Percentiles rank a stretch among this genome's conserved stretches.
Conservation (phyloP, 1,140 invertebrate species). For the Pollicipes pollicipes region DNA sequence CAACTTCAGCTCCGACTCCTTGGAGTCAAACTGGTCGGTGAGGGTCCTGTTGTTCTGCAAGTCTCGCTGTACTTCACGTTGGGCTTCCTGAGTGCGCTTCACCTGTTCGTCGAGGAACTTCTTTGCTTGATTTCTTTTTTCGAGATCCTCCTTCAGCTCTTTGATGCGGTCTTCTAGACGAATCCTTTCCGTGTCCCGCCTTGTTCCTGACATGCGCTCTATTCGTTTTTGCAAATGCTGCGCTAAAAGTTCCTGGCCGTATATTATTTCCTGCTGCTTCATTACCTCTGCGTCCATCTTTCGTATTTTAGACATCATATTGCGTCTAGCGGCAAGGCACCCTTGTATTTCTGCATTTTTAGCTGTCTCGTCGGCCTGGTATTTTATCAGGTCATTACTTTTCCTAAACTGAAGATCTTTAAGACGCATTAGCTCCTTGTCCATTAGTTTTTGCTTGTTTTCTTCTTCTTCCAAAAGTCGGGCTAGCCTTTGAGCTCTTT, state of each 20-base stretch:
- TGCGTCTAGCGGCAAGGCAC: not conserved
- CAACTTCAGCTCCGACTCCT: not conserved
- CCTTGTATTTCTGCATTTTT: not conserved
- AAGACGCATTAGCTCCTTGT: not conserved
- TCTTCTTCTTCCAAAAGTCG: not conserved
- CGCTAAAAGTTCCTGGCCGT: not conserved
- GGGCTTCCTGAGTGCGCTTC: not conserved
- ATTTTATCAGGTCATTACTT: not conserved
- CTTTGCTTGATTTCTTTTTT: not conserved
- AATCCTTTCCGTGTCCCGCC: not conserved
- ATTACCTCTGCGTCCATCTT: not conserved
- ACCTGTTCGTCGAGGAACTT: not conserved
- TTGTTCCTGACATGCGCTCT: not conserved
- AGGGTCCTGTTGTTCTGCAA: not conserved
- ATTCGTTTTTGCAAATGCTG: not conserved
- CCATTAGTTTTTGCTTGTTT: not conserved
- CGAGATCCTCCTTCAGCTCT: not conserved
- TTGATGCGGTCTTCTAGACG: not conserved
- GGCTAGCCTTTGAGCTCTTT: not conserved
- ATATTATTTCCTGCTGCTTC: not conserved
- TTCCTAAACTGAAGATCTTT: not conserved
- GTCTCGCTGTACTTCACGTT: not conserved
- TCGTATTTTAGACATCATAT: not conserved
- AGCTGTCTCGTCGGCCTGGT: not conserved
- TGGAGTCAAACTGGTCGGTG: not conserved